Percentiles rank a stretch among this genome's conserved stretches.
Conservation (phyloP, 2,113 vertebrate species). For the Diphyllodes magnificus region DNA sequence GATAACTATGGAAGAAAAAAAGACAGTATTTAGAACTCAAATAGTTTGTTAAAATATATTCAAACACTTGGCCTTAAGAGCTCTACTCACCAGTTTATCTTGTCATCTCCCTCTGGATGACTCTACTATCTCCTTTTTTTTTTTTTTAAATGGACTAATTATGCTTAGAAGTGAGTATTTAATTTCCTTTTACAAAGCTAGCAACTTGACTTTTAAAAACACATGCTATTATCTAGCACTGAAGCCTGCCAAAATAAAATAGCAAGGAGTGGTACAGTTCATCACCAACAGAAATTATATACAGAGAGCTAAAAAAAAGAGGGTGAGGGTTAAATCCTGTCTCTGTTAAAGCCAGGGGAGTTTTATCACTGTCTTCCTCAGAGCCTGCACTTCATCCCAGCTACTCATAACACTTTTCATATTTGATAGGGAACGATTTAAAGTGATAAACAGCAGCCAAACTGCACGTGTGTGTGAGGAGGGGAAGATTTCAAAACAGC, state of each 20-base stretch:
- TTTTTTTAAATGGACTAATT: not conserved
- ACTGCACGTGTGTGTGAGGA: not conserved
- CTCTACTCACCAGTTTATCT: not conserved
- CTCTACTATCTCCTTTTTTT: not conserved
- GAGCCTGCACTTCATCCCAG: constrained; percentile 16
- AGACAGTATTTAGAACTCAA: not conserved
- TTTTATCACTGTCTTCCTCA: constrained; percentile 22
- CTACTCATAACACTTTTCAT: constrained; percentile 9
- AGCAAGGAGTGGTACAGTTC: not conserved
- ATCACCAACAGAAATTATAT: not conserved
- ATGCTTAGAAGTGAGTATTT: not conserved
- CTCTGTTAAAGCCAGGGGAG: not conserved
- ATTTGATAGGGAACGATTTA: constrained; percentile 16
- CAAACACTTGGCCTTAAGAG: not conserved
- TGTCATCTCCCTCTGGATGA: not conserved
- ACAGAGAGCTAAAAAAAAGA: not conserved
- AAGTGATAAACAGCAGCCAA: constrained; percentile 33
- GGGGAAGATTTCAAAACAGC: not conserved
- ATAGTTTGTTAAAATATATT: not conserved
- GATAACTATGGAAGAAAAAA: not conserved
- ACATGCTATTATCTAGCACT: not conserved
- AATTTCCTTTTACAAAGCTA: not conserved
- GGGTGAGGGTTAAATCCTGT: not conserved
- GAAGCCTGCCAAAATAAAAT: not conserved
- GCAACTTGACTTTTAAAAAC: not conserved